Evolutionary conservation across 2,888 invertebrate genomes (phyloP).

Genomic region (Rhagonycha lutea): DNA sequence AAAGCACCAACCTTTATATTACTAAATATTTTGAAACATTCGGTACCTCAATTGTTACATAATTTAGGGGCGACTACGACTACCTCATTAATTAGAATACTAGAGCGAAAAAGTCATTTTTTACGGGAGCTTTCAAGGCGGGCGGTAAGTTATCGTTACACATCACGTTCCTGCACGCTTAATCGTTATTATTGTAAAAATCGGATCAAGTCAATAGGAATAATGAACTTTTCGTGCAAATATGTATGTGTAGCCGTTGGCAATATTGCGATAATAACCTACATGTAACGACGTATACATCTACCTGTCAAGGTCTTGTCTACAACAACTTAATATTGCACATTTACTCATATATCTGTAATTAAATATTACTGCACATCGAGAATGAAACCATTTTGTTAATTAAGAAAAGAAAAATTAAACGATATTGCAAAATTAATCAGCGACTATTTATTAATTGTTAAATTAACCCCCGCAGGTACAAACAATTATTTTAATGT

Average conservation of each 20-base stretch:
- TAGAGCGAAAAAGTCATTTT: not conserved
- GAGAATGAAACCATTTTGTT: conserved; percentile 12
- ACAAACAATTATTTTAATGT: not conserved
- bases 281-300: conserved; percentile 2
- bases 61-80: not conserved
- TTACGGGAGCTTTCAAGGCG: not conserved
- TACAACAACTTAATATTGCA: conserved; percentile 17
- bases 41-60: not conserved
- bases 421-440: not conserved
- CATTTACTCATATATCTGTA: conserved; percentile 14
- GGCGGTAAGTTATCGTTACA: not conserved
- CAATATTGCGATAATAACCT: conserved; percentile 8
- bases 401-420: conserved; percentile 1
- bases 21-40: not conserved
- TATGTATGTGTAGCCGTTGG: conserved; percentile 5
- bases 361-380: conserved; percentile 15
- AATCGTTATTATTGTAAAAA: not conserved
- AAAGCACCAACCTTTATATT: not conserved
- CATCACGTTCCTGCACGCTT: not conserved
- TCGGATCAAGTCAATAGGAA: not conserved
- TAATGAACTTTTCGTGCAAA: conserved; percentile 9
- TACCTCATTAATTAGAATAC: too few species aligned
- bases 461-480: not conserved
- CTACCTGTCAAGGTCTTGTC: conserved; percentile 9
- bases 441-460: not conserved